Percentiles rank a stretch among this genome's conserved stretches.
These are phyloP conservation scores for Erebia epiphron DNA, from an alignment of 2,888 invertebrate genomes.

Conservation along the genomic window DNA sequence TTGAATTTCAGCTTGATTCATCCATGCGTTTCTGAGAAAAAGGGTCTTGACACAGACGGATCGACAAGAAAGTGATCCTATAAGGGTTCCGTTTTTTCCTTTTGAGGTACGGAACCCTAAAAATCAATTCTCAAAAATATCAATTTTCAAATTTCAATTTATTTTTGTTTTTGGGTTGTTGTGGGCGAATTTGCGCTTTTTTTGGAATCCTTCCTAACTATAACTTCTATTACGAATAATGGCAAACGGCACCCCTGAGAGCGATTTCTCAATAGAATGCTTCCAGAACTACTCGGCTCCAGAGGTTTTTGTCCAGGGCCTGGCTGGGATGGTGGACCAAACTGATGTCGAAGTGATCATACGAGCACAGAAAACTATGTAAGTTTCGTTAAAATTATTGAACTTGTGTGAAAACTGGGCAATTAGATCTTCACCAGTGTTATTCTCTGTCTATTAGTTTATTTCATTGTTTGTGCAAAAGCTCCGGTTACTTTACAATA, in stretches of 20 bases:
- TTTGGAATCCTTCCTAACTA: too few relatives aligned
- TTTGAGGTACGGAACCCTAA: too few relatives aligned
- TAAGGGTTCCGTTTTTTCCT: too few relatives aligned
- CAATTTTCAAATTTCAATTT: too few relatives aligned
- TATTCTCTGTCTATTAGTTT: too few relatives aligned
- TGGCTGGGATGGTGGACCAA: constrained; percentile 95
- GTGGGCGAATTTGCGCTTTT: neutral
- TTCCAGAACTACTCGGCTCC: constrained; percentile 95
- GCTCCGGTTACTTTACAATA: neutral
- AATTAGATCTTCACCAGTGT: neutral
- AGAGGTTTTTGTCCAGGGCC: constrained; percentile 95
- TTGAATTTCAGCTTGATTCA: too few relatives aligned
- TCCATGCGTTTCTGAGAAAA: too few relatives aligned
- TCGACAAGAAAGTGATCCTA: too few relatives aligned
- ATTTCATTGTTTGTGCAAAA: too few relatives aligned
- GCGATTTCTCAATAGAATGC: constrained; percentile 91
- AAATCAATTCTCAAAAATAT: too few relatives aligned
- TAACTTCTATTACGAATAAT: neutral
- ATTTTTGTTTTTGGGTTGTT: too few relatives aligned
- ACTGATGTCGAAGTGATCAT: constrained; percentile 95
- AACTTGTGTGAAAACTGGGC: neutral
- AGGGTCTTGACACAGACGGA: too few relatives aligned
- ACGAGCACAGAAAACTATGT: constrained; percentile 96
- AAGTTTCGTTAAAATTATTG: constrained; percentile 54
- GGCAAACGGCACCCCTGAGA: constrained; percentile 84